A percentile compares a stretch with the other conserved stretches of the same genome.
Evolutionary conservation across 2,113 vertebrate species (phyloP).

Genomic region (Dolichotis patagonum): DNA sequence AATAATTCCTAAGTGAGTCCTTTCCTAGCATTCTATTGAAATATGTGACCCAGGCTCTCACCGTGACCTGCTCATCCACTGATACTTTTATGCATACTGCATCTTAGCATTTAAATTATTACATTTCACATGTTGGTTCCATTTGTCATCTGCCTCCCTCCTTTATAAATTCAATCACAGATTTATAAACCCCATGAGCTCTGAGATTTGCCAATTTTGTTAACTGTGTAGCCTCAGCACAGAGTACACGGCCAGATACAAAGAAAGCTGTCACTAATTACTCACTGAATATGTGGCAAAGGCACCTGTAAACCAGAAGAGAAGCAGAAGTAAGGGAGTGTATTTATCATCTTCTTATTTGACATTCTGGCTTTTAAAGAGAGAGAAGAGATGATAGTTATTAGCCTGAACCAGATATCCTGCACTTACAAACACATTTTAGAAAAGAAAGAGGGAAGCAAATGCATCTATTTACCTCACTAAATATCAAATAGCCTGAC

Average conservation of each 20-base stretch:
- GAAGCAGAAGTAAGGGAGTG: not conserved
- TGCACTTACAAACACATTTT: not conserved
- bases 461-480: not conserved
- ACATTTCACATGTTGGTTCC: not conserved
- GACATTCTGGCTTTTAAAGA: constrained; percentile 9
- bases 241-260: not conserved
- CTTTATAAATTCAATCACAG: not conserved
- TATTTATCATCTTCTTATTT: not conserved
- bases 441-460: not conserved
- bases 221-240: not conserved
- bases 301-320: not conserved
- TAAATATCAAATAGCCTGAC: not conserved
- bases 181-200: not conserved
- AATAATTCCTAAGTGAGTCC: not conserved
- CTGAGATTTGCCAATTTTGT: not conserved
- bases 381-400: not conserved
- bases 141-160: not conserved
- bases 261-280: not conserved
- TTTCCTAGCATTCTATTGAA: not conserved
- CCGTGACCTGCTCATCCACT: not conserved
- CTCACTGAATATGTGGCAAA: not conserved
- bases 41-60: not conserved
- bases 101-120: constrained; percentile 30
- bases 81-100: not conserved
- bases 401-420: not conserved